Evolutionary conservation across 2,113 vertebrate species (phyloP).

Genomic region (Embiotoca jacksoni): DNA sequence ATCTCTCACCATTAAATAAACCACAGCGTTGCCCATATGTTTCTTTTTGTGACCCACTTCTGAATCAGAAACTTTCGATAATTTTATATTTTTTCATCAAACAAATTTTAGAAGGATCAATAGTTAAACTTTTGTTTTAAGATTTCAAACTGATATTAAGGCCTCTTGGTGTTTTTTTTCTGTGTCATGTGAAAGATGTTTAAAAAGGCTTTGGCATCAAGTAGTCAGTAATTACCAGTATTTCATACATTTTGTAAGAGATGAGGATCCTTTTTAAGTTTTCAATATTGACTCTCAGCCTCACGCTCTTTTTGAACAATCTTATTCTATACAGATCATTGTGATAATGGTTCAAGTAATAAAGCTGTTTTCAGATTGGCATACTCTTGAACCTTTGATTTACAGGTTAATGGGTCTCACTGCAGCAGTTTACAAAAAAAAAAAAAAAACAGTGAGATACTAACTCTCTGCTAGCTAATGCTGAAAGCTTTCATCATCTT

Average conservation of each 20-base stretch:
- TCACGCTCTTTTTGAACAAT: background rate
- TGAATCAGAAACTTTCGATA: background rate
- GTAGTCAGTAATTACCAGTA: background rate
- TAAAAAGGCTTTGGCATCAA: background rate
- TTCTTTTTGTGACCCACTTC: conserved; percentile 1
- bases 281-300: background rate
- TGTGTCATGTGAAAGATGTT: background rate
- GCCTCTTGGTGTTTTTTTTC: background rate
- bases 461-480: background rate
- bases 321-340: conserved; percentile 1
- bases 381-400: background rate
- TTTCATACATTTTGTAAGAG: background rate
- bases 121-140: background rate
- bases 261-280: background rate
- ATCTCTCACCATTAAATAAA: conserved; percentile 20
- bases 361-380: background rate
- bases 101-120: background rate
- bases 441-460: background rate
- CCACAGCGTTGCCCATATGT: background rate
- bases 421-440: too few species aligned
- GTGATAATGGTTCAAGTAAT: background rate
- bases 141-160: background rate
- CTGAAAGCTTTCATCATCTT: background rate
- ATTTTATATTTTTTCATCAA: background rate
- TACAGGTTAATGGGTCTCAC: background rate